These are phyloP conservation scores for Andrena chrysosceles DNA, from an alignment of 2,888 invertebrate genomes.

Conservation along the genomic window DNA sequence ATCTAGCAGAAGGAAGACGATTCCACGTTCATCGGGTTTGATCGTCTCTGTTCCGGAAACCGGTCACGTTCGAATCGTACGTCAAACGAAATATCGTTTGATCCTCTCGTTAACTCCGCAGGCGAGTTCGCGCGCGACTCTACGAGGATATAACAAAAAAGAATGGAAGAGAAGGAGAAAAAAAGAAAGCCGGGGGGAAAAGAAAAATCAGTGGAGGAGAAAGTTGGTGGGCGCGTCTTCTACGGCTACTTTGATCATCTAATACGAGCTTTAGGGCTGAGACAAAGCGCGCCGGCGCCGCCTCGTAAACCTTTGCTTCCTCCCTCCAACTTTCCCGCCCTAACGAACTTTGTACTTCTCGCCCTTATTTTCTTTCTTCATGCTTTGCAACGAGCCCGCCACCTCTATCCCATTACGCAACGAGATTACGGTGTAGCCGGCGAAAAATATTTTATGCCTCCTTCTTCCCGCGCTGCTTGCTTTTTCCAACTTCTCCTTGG, in stretches of 20 bases:
- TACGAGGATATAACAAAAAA: not conserved
- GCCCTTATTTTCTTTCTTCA: conserved; percentile 24
- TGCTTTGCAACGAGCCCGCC: conserved; percentile 2
- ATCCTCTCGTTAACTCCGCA: conserved; percentile 61
- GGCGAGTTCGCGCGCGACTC: conserved; percentile 22
- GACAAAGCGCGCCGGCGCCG: conserved; percentile 14
- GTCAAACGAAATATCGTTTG: conserved; percentile 58
- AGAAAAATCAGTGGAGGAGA: conserved; percentile 15
- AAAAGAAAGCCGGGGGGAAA: not conserved
- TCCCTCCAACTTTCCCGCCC: conserved; percentile 25
- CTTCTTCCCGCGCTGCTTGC: not conserved
- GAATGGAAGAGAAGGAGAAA: not conserved
- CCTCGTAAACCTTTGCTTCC: conserved; percentile 17
- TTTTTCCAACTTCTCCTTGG: not conserved
- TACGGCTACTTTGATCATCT: conserved; percentile 26
- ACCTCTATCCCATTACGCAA: conserved; percentile 13
- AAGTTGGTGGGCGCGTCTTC: conserved; percentile 1
- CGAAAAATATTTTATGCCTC: conserved; percentile 29
- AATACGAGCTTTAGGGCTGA: conserved; percentile 35
- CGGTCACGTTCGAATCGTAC: conserved; percentile 52
- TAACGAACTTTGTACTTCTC: conserved; percentile 37
- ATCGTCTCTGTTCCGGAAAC: conserved; percentile 12
- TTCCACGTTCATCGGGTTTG: conserved; percentile 4
- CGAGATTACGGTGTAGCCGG: conserved; percentile 20
- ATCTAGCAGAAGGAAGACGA: conserved; percentile 11